Conservation (phyloP, 2,888 invertebrate genomes). For the Luperina testacea region DNA sequence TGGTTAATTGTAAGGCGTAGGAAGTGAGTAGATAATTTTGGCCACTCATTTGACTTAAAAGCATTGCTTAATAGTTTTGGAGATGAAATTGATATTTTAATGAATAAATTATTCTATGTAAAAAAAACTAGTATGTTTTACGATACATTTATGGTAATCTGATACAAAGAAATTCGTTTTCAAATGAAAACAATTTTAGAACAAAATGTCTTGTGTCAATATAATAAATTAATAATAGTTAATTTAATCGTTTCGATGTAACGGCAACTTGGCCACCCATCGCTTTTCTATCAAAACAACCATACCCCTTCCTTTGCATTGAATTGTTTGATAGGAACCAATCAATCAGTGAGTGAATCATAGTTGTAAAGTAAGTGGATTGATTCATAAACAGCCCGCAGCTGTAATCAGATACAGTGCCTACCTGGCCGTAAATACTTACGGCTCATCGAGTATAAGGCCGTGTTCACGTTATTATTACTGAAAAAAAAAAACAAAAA, state of each 20-base stretch:
- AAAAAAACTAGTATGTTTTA: not conserved
- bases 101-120: not conserved
- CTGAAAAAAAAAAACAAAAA: no score
- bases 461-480: no score
- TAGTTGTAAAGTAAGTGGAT: slow-evolving; percentile 28
- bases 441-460: not conserved
- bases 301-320: slow-evolving; percentile 12
- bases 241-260: slow-evolving; percentile 17
- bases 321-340: slow-evolving; percentile 34
- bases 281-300: slow-evolving; percentile 25
- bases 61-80: not conserved
- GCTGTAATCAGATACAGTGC: slow-evolving; percentile 9
- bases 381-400: slow-evolving; percentile 22
- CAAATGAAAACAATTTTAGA: not conserved
- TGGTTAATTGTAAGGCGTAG: slow-evolving; percentile 5
- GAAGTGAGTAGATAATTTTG: slow-evolving; percentile 4
- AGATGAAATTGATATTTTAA: not conserved
- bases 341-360: slow-evolving; percentile 31
- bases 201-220: not conserved
- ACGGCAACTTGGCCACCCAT: slow-evolving; percentile 3
- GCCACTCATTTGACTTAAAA: not conserved
- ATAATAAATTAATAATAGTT: not conserved
- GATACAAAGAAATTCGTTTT: not conserved
- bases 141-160: not conserved
- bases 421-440: not conserved